Conservation (phyloP, 2,113 vertebrate genomes). For the Takifugu flavidus region DNA sequence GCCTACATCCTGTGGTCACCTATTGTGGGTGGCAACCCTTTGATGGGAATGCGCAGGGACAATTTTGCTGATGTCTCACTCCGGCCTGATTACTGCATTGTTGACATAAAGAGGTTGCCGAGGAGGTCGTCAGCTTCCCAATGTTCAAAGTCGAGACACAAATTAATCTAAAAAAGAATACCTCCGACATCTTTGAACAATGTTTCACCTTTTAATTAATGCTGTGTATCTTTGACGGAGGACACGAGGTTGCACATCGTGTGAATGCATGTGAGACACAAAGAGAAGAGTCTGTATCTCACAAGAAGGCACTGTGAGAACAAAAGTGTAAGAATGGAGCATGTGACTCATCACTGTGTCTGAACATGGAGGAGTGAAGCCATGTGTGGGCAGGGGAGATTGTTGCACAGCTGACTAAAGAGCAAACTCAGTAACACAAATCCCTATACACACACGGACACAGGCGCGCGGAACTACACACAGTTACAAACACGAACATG, state of each 20-base stretch:
- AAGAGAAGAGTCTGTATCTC: constrained; percentile 56
- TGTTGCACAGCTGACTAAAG: constrained; percentile 64
- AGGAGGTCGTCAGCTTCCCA: constrained; percentile 45
- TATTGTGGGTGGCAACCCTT: constrained; percentile 44
- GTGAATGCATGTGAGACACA: constrained; percentile 23
- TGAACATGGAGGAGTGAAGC: constrained; percentile 69
- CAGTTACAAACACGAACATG: constrained; percentile 5
- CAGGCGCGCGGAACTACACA: constrained; percentile 1
- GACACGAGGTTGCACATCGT: constrained; percentile 6
- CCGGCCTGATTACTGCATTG: constrained; percentile 40
- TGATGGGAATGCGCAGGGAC: constrained; percentile 63
- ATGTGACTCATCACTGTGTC: constrained; percentile 76
- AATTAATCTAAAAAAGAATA: background rate
- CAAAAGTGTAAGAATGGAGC: constrained; percentile 73
- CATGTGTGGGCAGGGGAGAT: constrained; percentile 65
- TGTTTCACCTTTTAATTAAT: background rate
- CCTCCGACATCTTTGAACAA: too few species aligned
- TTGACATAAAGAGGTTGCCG: constrained; percentile 59
- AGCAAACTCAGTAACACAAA: constrained; percentile 56
- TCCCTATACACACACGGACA: constrained; percentile 29
- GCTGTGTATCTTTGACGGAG: constrained; percentile 4
- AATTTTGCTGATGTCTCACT: constrained; percentile 62
- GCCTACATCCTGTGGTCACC: constrained; percentile 43
- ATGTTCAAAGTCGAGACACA: constrained; percentile 41
- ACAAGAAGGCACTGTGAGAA: constrained; percentile 64